phyloP scores from a whole-genome alignment of 2,797 vertebrate genomes.

The Aldrovandia affinis region DNA sequence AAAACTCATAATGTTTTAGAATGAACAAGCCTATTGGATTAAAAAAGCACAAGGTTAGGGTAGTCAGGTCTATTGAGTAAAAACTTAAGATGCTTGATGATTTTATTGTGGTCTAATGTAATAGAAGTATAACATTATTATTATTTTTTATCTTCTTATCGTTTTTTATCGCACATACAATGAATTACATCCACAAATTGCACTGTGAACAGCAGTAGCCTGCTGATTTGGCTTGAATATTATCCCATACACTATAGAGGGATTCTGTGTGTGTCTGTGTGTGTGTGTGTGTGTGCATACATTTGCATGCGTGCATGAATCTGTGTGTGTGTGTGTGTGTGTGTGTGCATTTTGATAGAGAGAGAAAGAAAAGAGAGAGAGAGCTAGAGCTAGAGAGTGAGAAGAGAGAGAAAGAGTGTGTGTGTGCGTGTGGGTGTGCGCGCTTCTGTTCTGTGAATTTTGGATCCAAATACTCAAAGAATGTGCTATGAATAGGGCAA shows the following conservation, averaged over 20 bases:
- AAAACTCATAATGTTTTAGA: not conserved
- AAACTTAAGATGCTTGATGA: not conserved
- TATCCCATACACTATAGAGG: not conserved
- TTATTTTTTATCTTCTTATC: not conserved
- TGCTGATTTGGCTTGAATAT: not conserved
- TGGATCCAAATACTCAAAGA: not conserved
- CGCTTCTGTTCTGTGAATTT: slow-evolving; percentile 5
- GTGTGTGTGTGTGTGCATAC: not conserved
- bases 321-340: not conserved
- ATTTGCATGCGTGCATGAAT: not conserved
- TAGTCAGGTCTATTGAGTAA: not conserved
- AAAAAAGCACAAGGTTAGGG: not conserved
- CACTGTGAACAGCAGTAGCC: not conserved
- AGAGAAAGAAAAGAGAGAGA: not conserved
- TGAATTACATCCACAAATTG: not conserved
- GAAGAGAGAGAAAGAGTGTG: not conserved
- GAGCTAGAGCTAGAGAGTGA: too few relatives aligned
- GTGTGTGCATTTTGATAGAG: not conserved
- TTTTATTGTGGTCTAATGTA: not conserved
- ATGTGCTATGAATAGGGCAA: slow-evolving; percentile 2
- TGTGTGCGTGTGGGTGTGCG: not conserved
- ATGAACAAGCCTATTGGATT: not conserved
- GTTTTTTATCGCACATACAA: not conserved
- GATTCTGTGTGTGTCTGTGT: slow-evolving; percentile 16
- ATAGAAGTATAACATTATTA: not conserved